A percentile compares a stretch with the other conserved stretches of the same genome.
Conservation (phyloP, 2,797 vertebrate genomes). For the Mormyrops attenuatus region DNA sequence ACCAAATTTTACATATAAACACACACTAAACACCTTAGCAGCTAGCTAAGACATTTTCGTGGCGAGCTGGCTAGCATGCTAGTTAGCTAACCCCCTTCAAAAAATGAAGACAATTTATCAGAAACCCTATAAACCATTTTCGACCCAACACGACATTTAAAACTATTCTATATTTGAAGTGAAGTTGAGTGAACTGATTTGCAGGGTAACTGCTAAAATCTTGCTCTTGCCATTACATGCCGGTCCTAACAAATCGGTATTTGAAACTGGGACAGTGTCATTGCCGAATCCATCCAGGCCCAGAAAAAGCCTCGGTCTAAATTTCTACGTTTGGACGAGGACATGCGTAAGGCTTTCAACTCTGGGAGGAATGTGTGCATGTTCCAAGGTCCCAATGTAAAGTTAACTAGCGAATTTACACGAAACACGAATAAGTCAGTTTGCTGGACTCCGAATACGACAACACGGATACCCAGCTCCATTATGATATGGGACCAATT, state of each 20-base stretch:
- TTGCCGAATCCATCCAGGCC: slow-evolving; percentile 12
- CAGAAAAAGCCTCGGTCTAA: slow-evolving; percentile 15
- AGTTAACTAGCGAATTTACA: not conserved
- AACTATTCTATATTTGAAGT: not conserved
- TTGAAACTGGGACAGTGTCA: not conserved
- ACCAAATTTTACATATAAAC: not conserved
- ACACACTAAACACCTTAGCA: not conserved
- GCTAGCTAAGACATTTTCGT: not conserved
- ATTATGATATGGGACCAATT: not conserved
- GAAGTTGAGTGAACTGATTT: not conserved
- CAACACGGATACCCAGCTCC: not conserved
- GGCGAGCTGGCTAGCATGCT: not conserved
- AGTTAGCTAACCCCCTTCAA: not conserved
- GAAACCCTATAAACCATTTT: not conserved
- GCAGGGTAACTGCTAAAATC: not conserved
- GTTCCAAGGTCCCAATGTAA: not conserved
- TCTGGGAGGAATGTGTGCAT: not conserved
- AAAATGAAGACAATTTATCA: not conserved
- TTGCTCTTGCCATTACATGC: not conserved
- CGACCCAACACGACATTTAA: not conserved
- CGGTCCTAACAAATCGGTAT: not conserved
- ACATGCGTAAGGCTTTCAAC: not conserved
- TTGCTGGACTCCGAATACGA: not conserved
- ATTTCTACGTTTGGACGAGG: not conserved
- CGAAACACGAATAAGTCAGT: not conserved